These are phyloP conservation scores for Procambarus clarkii DNA, from an alignment of 1,140 invertebrate species.

Conservation along the genomic window DNA sequence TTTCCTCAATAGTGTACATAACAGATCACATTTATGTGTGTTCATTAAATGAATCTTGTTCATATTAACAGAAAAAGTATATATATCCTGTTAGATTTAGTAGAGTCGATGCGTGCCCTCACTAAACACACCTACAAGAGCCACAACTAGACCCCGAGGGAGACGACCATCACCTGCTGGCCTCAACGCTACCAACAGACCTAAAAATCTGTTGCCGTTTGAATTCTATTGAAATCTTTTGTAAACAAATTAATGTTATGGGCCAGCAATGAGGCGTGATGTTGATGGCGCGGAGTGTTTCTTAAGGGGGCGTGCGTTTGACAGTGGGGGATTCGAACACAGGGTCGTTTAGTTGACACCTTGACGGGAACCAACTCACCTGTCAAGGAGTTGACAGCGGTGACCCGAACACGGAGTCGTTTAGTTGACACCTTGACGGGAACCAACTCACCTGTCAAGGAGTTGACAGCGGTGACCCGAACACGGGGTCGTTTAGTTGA, in stretches of 20 bases:
- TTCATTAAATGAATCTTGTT: conserved; percentile 61
- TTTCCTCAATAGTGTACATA: conserved; percentile 53
- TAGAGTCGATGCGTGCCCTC: conserved; percentile 8
- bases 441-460: too few species aligned
- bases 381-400: not conserved
- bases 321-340: not conserved
- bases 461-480: not conserved
- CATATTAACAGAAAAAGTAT: conserved; percentile 43
- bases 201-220: too few species aligned
- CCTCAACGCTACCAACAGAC: too few species aligned
- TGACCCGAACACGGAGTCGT: not conserved
- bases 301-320: not conserved
- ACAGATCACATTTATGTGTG: conserved; percentile 39
- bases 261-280: not conserved
- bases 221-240: too few species aligned
- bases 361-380: not conserved
- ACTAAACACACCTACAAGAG: not conserved
- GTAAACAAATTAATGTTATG: too few species aligned
- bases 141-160: not conserved
- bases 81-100: conserved; percentile 57
- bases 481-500: conserved; percentile 31
- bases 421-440: conserved; percentile 39
- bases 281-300: not conserved
- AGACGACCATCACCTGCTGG: too few species aligned
- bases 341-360: conserved; percentile 42